Conservation (phyloP, 1,140 invertebrate genomes). For the Diachasma alloeum region DNA sequence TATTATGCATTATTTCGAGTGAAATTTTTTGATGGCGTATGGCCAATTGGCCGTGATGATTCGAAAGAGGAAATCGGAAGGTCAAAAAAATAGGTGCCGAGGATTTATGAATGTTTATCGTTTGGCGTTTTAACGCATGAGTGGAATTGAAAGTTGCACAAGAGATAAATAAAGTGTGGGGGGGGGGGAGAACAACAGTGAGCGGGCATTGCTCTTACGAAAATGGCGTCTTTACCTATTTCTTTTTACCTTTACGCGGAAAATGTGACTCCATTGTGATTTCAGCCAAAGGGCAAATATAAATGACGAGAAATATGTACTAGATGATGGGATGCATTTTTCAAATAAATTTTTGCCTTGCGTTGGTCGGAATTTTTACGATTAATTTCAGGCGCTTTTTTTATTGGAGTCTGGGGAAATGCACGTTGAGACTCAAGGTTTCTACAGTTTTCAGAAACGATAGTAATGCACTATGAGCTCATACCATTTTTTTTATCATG, state of each 20-base stretch:
- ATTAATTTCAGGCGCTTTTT: no score
- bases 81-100: neutral
- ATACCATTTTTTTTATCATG: neutral
- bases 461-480: neutral
- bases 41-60: neutral
- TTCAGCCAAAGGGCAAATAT: neutral
- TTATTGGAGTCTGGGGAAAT: no score
- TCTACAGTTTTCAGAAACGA: neutral
- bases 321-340: no score
- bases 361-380: no score
- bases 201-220: neutral
- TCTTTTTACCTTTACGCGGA: neutral
- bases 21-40: neutral
- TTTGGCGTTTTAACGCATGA: neutral
- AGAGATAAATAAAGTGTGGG: neutral
- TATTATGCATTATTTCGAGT: neutral
- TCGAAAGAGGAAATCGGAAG: slow-evolving; percentile 3
- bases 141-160: slow-evolving; percentile 12
- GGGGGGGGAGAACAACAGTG: neutral
- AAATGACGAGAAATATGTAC: no score
- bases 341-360: no score
- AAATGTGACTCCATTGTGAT: neutral
- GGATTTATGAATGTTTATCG: slow-evolving; percentile 10
- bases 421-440: neutral
- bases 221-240: neutral